A percentile compares a stretch with the other conserved stretches of the same genome.
Conservation (phyloP, 2,797 vertebrate genomes). For the Rhynchotus rufescens region DNA sequence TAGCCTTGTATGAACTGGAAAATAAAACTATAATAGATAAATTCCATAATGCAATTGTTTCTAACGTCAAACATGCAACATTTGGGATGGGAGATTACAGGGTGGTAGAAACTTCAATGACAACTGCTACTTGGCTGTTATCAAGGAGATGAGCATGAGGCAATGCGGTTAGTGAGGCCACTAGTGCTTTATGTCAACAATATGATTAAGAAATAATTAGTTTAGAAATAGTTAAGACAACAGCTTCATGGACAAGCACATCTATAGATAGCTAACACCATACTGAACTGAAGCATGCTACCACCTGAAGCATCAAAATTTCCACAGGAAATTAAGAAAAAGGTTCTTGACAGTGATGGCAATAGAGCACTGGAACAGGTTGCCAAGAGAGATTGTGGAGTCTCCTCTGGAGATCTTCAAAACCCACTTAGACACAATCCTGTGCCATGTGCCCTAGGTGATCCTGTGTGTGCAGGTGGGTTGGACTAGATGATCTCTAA, state of each 20-base stretch:
- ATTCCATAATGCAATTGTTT: neutral
- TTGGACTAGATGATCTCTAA: too few relatives aligned
- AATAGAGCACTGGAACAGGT: too few relatives aligned
- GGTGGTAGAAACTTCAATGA: neutral
- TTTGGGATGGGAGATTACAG: neutral
- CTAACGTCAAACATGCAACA: neutral
- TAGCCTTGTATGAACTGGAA: neutral
- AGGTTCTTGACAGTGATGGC: too few relatives aligned
- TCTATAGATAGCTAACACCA: neutral
- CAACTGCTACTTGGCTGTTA: neutral
- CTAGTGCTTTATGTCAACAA: neutral
- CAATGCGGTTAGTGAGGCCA: accelerated
- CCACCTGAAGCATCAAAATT: too few relatives aligned
- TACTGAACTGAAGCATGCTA: too few relatives aligned
- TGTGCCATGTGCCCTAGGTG: too few relatives aligned
- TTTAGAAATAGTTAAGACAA: neutral
- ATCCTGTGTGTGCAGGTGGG: too few relatives aligned
- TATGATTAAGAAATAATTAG: neutral
- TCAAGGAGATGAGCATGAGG: neutral
- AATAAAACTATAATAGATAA: neutral
- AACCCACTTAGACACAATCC: too few relatives aligned
- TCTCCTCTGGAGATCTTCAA: too few relatives aligned
- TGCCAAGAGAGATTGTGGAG: too few relatives aligned
- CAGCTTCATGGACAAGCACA: neutral
- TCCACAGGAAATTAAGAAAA: too few relatives aligned